Evolutionary conservation across 2,797 vertebrate genomes (phyloP).

Genomic region (Rhyacichthys aspro): DNA sequence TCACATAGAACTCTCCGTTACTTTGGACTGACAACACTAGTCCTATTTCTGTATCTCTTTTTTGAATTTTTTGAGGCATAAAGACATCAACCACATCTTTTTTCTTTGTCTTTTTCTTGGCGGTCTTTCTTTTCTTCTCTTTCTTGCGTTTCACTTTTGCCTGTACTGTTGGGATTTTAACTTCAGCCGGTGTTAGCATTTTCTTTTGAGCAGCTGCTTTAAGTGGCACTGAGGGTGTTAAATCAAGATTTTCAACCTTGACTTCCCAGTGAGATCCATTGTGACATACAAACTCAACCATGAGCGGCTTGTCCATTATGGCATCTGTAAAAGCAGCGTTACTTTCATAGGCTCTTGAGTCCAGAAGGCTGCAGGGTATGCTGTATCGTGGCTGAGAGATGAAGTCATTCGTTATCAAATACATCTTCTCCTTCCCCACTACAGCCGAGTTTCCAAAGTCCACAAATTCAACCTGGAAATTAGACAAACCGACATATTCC

Average conservation of each 20-base stretch:
- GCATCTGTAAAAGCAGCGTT: slow-evolving; percentile 68
- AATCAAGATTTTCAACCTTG: slow-evolving; percentile 67
- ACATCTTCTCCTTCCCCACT: slow-evolving; percentile 76
- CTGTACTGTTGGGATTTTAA: not conserved
- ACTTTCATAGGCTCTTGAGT: slow-evolving; percentile 50
- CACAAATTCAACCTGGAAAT: slow-evolving; percentile 84
- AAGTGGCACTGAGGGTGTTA: slow-evolving; percentile 19
- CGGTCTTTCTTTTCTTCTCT: not conserved
- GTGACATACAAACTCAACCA: slow-evolving; percentile 81
- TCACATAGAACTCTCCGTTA: slow-evolving; percentile 74
- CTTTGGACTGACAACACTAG: slow-evolving; percentile 70
- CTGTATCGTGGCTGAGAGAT: slow-evolving; percentile 80
- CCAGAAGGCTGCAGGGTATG: slow-evolving; percentile 79
- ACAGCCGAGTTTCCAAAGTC: slow-evolving; percentile 87
- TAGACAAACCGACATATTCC: slow-evolving; percentile 40
- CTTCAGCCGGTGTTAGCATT: not conserved
- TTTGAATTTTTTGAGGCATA: slow-evolving; percentile 50
- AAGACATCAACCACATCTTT: slow-evolving; percentile 13
- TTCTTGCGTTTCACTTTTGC: slow-evolving; percentile 11
- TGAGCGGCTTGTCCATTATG: slow-evolving; percentile 72
- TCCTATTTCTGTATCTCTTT: slow-evolving; percentile 68
- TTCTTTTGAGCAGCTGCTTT: slow-evolving; percentile 12
- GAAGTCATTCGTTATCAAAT: slow-evolving; percentile 70
- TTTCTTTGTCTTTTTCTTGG: not conserved
- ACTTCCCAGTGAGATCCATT: slow-evolving; percentile 80